phyloP scores from a whole-genome alignment of 2,888 invertebrate species.

The Zhuqinia jingwanae region DNA sequence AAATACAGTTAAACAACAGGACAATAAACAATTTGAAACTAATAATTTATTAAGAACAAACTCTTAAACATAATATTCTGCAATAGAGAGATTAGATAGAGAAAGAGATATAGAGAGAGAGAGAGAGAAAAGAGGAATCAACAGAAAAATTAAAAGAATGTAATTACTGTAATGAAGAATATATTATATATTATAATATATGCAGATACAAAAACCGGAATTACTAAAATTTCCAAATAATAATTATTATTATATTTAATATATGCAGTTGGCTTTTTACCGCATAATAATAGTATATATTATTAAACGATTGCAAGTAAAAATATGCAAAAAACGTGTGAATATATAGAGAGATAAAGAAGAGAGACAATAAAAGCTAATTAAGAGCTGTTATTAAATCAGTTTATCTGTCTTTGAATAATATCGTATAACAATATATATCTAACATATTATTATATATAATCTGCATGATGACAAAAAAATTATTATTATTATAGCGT shows the following conservation, averaged over 20 bases:
- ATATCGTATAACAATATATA: conserved; percentile 15
- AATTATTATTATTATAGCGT: neutral
- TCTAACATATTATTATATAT: too few relatives aligned
- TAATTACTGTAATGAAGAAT: conserved; percentile 37
- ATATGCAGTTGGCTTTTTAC: conserved; percentile 44
- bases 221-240: conserved; percentile 21
- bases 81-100: conserved; percentile 25
- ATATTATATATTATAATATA: conserved; percentile 38
- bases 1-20: conserved; percentile 66
- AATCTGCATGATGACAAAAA: conserved; percentile 35
- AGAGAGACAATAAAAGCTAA: conserved; percentile 49
- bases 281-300: too few relatives aligned
- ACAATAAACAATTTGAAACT: conserved; percentile 59
- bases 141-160: conserved; percentile 17
- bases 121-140: conserved; percentile 30
- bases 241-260: conserved; percentile 16
- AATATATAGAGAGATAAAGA: conserved; percentile 54
- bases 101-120: conserved; percentile 24
- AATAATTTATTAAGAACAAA: conserved; percentile 35
- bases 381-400: conserved; percentile 49
- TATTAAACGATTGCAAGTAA: conserved; percentile 12
- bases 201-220: conserved; percentile 40
- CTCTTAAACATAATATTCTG: conserved; percentile 44
- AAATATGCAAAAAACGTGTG: conserved; percentile 57
- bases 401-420: conserved; percentile 27